Conservation (phyloP, 1,140 invertebrate species). For the Rhizoglyphus robini region DNA sequence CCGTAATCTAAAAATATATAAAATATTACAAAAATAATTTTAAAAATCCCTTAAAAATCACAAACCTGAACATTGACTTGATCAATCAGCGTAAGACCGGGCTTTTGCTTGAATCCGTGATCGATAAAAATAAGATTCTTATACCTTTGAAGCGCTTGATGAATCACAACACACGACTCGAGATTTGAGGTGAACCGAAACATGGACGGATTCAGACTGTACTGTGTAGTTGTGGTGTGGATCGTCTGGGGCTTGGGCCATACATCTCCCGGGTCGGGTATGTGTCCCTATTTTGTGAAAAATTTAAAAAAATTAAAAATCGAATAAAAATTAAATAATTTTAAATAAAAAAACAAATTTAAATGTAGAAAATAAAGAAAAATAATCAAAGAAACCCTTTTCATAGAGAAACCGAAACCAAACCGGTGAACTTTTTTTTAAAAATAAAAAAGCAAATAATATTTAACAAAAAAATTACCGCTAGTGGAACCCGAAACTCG, state of each 20-base stretch:
- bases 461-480: constrained; percentile 5
- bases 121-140: constrained; percentile 20
- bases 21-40: too few species aligned
- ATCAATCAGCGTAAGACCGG: constrained; percentile 6
- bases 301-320: background rate
- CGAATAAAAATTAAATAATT: background rate
- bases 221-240: background rate
- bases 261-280: background rate
- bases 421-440: too few species aligned
- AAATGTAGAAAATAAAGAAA: too few species aligned
- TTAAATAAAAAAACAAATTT: too few species aligned
- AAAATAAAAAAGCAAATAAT: too few species aligned
- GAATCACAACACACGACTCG: constrained; percentile 17
- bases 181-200: background rate
- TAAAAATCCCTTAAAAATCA: background rate
- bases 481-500: constrained; percentile 8
- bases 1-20: too few species aligned
- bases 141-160: constrained; percentile 19
- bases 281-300: background rate
- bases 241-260: constrained; percentile 2
- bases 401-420: too few species aligned
- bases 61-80: background rate
- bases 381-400: too few species aligned
- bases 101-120: background rate
- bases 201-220: background rate